A percentile compares a stretch with the other conserved stretches of the same genome.
These are phyloP conservation scores for Grantiella picta DNA, from an alignment of 2,113 vertebrate genomes.

Conservation along the genomic window DNA sequence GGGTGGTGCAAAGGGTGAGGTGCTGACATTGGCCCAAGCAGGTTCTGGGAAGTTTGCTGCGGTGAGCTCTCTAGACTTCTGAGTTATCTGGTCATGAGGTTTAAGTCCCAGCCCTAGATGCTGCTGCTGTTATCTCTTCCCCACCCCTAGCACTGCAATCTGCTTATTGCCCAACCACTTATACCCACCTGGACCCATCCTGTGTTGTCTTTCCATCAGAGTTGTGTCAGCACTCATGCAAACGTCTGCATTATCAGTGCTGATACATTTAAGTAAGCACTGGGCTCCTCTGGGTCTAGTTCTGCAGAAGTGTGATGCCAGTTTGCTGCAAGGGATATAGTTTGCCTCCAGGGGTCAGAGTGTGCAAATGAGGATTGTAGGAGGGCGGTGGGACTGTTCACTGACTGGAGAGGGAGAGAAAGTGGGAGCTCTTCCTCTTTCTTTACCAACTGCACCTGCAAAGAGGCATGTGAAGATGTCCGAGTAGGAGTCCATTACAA, in stretches of 20 bases:
- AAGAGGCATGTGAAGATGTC: background rate
- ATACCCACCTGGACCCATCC: background rate
- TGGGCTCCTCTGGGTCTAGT: background rate
- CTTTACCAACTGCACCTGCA: background rate
- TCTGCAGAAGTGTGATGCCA: background rate
- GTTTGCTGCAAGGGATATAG: background rate
- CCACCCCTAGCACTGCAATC: background rate
- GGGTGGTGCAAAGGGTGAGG: background rate
- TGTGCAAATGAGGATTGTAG: background rate
- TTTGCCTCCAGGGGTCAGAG: background rate
- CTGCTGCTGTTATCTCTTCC: background rate
- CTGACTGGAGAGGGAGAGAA: background rate
- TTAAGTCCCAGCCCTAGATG: background rate
- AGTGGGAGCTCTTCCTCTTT: background rate
- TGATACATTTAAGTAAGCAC: background rate
- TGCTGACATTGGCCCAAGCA: rapidly evolving
- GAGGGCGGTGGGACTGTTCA: background rate
- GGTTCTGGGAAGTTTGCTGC: background rate
- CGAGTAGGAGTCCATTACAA: background rate
- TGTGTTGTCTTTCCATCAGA: background rate
- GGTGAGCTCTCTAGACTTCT: background rate
- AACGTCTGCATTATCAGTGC: background rate
- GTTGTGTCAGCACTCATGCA: background rate
- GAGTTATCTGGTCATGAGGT: background rate
- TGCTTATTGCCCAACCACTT: background rate